Evolutionary conservation across 2,113 vertebrate genomes (phyloP), one percentile per base, ranked within the genome.

Genomic region (Promerops cafer): DNA sequence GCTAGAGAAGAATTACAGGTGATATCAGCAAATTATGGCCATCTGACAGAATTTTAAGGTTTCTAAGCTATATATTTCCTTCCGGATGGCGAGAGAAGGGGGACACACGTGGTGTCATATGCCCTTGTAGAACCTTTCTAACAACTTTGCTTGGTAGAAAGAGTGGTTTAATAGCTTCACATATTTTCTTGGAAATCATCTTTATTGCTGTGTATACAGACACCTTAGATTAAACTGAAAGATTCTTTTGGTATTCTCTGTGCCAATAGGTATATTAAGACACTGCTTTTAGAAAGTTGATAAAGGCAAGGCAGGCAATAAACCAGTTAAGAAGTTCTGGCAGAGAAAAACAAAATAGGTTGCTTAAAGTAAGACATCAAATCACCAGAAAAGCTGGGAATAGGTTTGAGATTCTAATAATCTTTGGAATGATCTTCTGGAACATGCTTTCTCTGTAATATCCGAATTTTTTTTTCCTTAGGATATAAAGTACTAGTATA

Each of bases 31-130:
- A 93, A 56, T 65, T 44, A 72, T 21, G 22, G 16, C 33, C 35
- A 85, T n/a, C 27, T 56, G 63, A 83, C 15, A 56, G 35, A 83
- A 86, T 33, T 42, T 33, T 87, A 78, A 49, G 16, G n/a, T 80
- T 80, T 88, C 21, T 71, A 80, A 89, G 28, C 7, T 63, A 37
- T 8, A 17, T 5, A 57, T 49, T 40, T 66, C 42, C 75, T 56
- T 79, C 42, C 54, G 56, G n/a, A 64, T 31, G 28, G 9, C 1
- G 26, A 71, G 60, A 40, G 47, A 68, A 57, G 3, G 6, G 7
- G 30, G 20, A 52, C 30, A 88, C 16, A 50, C 0, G 0, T 9
- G 28, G 22, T 52, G 27, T 15, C 21, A 35, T 6, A 59, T 10
- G 40, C 8, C 15, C 35, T 66, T 56, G 33, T 35, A 81, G 39